Conservation (phyloP, 2,797 vertebrate genomes). For the Sebastes matsubarae region DNA sequence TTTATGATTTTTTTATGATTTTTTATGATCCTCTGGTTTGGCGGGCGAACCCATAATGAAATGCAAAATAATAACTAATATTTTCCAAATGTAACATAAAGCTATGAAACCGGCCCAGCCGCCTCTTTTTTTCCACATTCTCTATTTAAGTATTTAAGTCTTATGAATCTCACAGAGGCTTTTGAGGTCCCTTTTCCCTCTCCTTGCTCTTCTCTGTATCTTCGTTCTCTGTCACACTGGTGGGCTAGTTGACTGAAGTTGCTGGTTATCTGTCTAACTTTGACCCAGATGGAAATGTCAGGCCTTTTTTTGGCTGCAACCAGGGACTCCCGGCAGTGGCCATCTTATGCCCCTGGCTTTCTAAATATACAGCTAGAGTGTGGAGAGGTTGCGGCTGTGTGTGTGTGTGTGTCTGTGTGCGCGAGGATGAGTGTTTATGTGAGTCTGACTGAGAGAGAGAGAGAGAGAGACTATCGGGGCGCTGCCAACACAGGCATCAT, state of each 20-base stretch:
- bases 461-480: constrained; percentile 45
- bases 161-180: constrained; percentile 61
- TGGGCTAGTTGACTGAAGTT: constrained; percentile 73
- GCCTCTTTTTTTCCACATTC: constrained; percentile 59
- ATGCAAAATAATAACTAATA: constrained; percentile 84
- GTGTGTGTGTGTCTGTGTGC: constrained; percentile 58
- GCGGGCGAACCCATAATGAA: constrained; percentile 77
- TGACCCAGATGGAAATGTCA: constrained; percentile 86
- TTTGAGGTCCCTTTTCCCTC: constrained; percentile 57
- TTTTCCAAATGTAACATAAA: constrained; percentile 85
- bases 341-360: constrained; percentile 78
- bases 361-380: constrained; percentile 82
- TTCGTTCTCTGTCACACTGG: constrained; percentile 33
- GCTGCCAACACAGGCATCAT: constrained; percentile 89
- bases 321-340: constrained; percentile 75
- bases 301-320: constrained; percentile 81
- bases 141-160: constrained; percentile 61
- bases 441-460: constrained; percentile 39
- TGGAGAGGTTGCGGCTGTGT: constrained; percentile 69
- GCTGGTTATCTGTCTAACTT: constrained; percentile 82
- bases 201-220: not conserved
- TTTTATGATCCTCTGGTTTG: constrained; percentile 80
- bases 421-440: constrained; percentile 71
- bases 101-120: constrained; percentile 66
- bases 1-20: constrained; percentile 76